phyloP scores from a whole-genome alignment of 2,797 vertebrate genomes.

The Notolabrus celidotus region DNA sequence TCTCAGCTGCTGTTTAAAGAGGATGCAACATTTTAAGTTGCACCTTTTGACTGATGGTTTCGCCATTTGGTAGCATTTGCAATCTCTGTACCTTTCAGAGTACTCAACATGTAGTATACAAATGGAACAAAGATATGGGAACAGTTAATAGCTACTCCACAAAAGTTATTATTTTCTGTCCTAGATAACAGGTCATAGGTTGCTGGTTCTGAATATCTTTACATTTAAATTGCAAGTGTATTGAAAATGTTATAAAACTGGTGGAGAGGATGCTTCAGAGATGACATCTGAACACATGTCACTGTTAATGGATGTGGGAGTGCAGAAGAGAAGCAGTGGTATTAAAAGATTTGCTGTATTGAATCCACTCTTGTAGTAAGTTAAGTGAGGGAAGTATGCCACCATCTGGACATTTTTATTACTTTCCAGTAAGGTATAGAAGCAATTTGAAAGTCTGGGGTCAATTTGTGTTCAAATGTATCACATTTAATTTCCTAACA shows the following conservation, averaged over 20 bases:
- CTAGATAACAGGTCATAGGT: slow-evolving; percentile 14
- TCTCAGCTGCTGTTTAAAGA: too few relatives aligned
- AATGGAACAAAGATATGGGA: background rate
- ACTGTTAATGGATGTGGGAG: slow-evolving; percentile 16
- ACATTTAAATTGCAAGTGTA: background rate
- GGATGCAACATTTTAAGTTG: background rate
- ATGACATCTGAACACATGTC: slow-evolving; percentile 5
- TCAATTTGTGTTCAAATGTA: too few relatives aligned
- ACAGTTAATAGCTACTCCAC: background rate
- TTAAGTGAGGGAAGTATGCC: slow-evolving; percentile 60
- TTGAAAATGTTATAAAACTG: slow-evolving; percentile 1
- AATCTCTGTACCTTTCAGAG: background rate
- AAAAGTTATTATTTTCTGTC: background rate
- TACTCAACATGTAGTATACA: background rate
- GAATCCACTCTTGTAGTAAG: background rate
- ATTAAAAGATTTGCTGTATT: background rate
- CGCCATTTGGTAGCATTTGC: background rate
- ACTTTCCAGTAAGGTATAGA: background rate
- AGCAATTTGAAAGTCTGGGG: background rate
- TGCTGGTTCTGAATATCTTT: background rate
- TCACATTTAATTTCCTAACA: too few relatives aligned
- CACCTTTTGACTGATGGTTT: background rate
- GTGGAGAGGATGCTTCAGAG: slow-evolving; percentile 11
- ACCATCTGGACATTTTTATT: slow-evolving; percentile 53
- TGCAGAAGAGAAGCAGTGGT: slow-evolving; percentile 14